phyloP scores from a whole-genome alignment of 1,140 invertebrate genomes.

The Choristoneura fumiferana region DNA sequence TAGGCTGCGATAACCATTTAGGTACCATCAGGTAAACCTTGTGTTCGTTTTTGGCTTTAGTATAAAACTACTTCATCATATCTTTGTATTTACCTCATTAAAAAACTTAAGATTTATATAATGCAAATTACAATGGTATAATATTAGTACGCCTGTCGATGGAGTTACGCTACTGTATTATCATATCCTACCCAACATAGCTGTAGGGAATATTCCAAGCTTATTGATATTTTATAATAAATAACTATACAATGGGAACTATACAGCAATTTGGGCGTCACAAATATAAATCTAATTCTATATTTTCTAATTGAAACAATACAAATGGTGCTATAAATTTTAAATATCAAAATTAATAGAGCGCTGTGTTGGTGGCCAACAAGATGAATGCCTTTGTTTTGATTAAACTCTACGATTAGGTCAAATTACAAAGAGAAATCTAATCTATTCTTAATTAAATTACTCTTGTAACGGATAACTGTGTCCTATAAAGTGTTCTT shows the following conservation, averaged over 20 bases:
- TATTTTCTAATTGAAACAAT: conserved; percentile 74
- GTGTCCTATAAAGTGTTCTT: conserved; percentile 11
- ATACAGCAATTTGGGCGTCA: conserved; percentile 67
- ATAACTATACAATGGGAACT: conserved; percentile 52
- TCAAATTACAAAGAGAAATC: conserved; percentile 17
- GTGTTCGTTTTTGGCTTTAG: too few relatives aligned
- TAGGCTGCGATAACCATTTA: too few relatives aligned
- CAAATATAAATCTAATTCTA: conserved; percentile 57
- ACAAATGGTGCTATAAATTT: conserved; percentile 60
- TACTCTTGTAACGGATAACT: conserved; percentile 2
- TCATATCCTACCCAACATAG: conserved; percentile 24
- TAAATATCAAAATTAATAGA: conserved; percentile 50
- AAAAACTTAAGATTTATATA: too few relatives aligned
- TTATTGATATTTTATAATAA: conserved; percentile 68
- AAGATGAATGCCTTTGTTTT: conserved; percentile 51
- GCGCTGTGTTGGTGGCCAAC: conserved; percentile 52
- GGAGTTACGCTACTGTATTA: background rate
- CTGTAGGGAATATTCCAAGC: conserved; percentile 47
- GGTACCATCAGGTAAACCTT: too few relatives aligned
- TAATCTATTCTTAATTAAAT: conserved; percentile 6
- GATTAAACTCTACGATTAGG: conserved; percentile 21
- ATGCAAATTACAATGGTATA: too few relatives aligned
- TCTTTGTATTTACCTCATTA: too few relatives aligned
- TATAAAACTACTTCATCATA: too few relatives aligned
- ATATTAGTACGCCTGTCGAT: too few relatives aligned